Conservation (phyloP, 2,113 vertebrate species). For the Cryptotis parvus region DNA sequence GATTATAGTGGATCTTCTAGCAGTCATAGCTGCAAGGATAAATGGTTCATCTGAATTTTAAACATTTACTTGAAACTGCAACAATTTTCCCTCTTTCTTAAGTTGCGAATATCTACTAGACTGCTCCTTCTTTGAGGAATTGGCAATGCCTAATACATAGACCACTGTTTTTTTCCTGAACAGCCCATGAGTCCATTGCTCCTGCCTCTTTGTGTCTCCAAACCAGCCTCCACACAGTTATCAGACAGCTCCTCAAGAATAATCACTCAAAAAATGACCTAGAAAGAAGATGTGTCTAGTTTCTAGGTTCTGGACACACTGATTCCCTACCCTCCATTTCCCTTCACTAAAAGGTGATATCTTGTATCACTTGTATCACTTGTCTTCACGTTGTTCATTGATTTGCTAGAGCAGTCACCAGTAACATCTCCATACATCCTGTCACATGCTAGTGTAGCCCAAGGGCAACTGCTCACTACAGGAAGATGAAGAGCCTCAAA, state of each 20-base stretch:
- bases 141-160: neutral
- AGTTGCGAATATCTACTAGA: neutral
- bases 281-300: neutral
- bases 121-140: neutral
- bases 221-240: neutral
- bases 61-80: constrained; percentile 10
- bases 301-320: no score
- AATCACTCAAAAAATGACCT: neutral
- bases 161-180: neutral
- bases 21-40: neutral
- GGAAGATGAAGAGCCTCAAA: no score
- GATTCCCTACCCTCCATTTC: no score
- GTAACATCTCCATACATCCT: no score
- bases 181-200: neutral
- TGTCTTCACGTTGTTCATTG: no score
- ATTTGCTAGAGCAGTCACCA: no score
- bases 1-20: neutral
- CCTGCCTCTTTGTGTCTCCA: neutral
- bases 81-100: neutral
- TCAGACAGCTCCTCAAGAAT: neutral
- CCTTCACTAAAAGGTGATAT: no score
- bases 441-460: no score
- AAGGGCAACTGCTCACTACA: no score
- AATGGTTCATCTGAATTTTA: neutral
- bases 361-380: no score